Base-by-base conservation (phyloP, 2,113 vertebrate species). In the Arothron firmamentum region DNA sequence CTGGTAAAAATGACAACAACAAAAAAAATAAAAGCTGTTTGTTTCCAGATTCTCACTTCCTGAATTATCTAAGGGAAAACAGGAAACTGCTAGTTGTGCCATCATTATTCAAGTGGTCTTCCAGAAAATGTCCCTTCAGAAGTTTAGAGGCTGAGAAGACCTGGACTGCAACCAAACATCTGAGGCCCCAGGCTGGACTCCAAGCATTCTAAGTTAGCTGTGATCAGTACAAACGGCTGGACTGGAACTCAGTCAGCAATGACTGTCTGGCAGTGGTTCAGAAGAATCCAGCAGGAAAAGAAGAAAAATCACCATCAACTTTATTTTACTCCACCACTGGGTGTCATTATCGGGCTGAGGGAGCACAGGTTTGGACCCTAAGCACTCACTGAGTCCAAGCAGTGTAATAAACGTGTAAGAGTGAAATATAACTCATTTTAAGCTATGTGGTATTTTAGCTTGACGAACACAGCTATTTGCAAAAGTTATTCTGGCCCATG, bases 121-220 rank as follows among this genome's bases (percentile, higher is more conserved):
- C 60, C 68, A 25, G 20, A 73, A 70, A 58, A 31, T 0, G 42
- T 65, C 61, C 68, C 75, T 71, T 59, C 47, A 52, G 1, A 54
- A 52, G 23, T 47, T 65, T 50, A 16, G 23, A 63, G 56, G 47
- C 55, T 45, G 56, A 75, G 73, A 80, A 18, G n/a, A 80, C 64
- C 65, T 82, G 73, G 74, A 70, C 49, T 69, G 21, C 16, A 11
- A 78, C 65, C 74, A 83, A 79, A 85, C 84, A 88, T 82, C 80
- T 86, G 87, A 72, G 75, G 58, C 43, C 43, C 16, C 13, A 17
- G 43, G 43, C 43, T 45, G 43, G 16, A 15, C 13, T 8, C 15
- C 46, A 48, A 8, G n/a, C 16, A n/a, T 8, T 17, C 7, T 18
- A 8, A 71, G 59, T 51, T 15, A 50, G 55, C 20, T 51, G 23